Base-by-base conservation (phyloP, 2,888 invertebrate genomes). In the Synergus gifuensis region DNA sequence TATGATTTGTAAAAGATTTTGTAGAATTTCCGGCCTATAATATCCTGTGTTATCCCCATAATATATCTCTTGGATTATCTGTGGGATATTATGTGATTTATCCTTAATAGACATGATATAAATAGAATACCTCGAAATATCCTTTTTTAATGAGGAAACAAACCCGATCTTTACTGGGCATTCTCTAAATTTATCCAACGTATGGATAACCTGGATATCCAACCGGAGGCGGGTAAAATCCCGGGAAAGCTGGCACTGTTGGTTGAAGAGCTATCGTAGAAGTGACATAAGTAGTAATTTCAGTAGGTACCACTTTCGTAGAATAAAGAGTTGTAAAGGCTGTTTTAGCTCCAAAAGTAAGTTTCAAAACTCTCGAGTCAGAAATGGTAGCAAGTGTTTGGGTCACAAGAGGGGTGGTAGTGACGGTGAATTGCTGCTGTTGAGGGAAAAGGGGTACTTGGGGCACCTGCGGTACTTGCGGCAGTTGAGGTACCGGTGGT, bases 271-370 rank as follows among this genome's bases (percentile, higher is more conserved):
- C 94, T 44, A 97, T 93, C 0, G 97, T 96, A 18, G 96, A 96
- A 8, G 97, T 97, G 83, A 97, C 94, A 90, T 96, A 96, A 18
- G 96, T 96, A n/a, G 98, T 97, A 81, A 97, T 91, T 76, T 96
- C 94, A 0, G 97, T 97, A 9, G 97, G 97, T 63, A 97, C 95
- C 66, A 98, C 95, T 88, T 94, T 95, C 60, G 97, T 97, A 2
- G 96, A 96, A 91, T 95, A 97, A 80, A 98, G 93, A 1, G 97
- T 98, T 9, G 98, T 98, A 90, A 96, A 96, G 0, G 97, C 95
- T 0, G 97, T 97, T 92, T 97, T 97, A 49, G 98, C 97, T n/a
- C 98, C 97, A 90, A 98, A 98, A 14, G 97, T 97, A 85, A 98
- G 93, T 92, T 97, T 97, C 82, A 98, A 93, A 77, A 97, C 93